Percentiles rank a stretch among this genome's conserved stretches.
These are phyloP conservation scores for Keiferia lycopersicella DNA, from an alignment of 2,888 invertebrate species.

Conservation along the genomic window DNA sequence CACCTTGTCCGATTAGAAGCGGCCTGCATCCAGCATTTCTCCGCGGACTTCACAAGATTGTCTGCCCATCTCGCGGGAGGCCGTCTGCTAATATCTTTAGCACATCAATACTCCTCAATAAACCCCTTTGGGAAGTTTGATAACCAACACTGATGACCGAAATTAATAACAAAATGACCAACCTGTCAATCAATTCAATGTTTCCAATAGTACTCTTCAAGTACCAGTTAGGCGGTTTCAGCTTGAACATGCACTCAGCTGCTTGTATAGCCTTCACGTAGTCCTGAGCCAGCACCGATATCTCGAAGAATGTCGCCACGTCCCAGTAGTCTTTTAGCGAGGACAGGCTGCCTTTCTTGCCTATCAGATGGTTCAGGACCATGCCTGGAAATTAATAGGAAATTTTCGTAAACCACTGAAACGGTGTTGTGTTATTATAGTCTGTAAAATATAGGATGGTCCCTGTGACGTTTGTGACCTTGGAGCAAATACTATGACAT, in stretches of 20 bases:
- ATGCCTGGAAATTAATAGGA: slow-evolving; percentile 82
- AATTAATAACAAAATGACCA: not conserved
- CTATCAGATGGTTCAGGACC: slow-evolving; percentile 97
- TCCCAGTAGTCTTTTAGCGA: slow-evolving; percentile 99
- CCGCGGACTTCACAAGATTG: too few species aligned
- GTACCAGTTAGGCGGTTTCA: slow-evolving; percentile 96
- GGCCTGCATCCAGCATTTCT: too few species aligned
- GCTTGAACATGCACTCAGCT: slow-evolving; percentile 95
- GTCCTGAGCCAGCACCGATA: slow-evolving; percentile 98
- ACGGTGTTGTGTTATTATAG: not conserved
- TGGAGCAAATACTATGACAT: too few species aligned
- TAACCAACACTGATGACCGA: not conserved
- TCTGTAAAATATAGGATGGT: too few species aligned
- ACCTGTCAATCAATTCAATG: slow-evolving; percentile 93
- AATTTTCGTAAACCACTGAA: not conserved
- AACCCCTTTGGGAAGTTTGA: too few species aligned
- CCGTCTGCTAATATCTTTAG: too few species aligned
- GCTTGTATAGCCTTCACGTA: slow-evolving; percentile 98
- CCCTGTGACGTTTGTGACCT: too few species aligned
- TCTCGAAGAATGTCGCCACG: slow-evolving; percentile 99
- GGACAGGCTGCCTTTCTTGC: slow-evolving; percentile 96
- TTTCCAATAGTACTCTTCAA: slow-evolving; percentile 98
- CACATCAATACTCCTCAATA: too few species aligned
- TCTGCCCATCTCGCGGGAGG: too few species aligned
- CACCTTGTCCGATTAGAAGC: too few species aligned